Evolutionary conservation across 92 coral and sea anemone species (phyloP).

Genomic region (Virgularia gustaviana): DNA sequence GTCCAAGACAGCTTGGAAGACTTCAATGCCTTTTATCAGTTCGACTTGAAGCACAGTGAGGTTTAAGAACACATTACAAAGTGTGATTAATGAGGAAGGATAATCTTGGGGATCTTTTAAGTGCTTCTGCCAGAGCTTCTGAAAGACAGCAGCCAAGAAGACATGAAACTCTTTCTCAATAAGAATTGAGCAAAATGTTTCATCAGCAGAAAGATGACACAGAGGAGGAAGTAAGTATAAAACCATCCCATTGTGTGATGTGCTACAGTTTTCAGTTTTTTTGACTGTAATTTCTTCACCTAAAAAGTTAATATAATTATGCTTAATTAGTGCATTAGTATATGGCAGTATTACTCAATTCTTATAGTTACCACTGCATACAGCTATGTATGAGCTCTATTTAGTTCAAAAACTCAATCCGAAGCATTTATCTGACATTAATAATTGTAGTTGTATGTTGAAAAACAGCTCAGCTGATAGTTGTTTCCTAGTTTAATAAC

Average conservation of each 20-base stretch:
- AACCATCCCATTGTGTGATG: conserved; percentile 38
- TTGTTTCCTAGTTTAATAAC: too few relatives aligned
- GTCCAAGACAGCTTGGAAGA: conserved; percentile 46
- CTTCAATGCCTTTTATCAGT: conserved; percentile 38
- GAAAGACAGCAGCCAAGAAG: conserved; percentile 56
- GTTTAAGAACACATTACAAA: conserved; percentile 76
- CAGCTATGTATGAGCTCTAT: too few relatives aligned
- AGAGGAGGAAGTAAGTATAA: conserved; percentile 72
- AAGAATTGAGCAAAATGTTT: conserved; percentile 63
- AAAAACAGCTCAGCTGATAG: too few relatives aligned
- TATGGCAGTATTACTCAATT: too few relatives aligned
- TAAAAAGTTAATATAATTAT: too few relatives aligned
- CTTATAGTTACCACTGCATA: too few relatives aligned
- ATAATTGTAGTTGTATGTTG: too few relatives aligned
- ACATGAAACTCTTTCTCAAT: conserved; percentile 50
- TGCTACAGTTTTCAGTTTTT: too few relatives aligned
- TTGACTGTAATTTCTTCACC: too few relatives aligned
- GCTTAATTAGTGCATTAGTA: too few relatives aligned
- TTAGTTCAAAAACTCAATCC: too few relatives aligned
- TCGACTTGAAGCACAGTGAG: conserved; percentile 68
- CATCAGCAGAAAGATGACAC: conserved; percentile 91
- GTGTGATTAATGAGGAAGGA: conserved; percentile 53
- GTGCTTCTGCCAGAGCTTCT: conserved; percentile 54
- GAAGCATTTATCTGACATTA: too few relatives aligned
- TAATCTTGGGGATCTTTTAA: conserved; percentile 10